Evolutionary conservation across 2,797 vertebrate species (phyloP), one percentile per base, ranked within the genome.

Genomic region (Trachurus trachurus): DNA sequence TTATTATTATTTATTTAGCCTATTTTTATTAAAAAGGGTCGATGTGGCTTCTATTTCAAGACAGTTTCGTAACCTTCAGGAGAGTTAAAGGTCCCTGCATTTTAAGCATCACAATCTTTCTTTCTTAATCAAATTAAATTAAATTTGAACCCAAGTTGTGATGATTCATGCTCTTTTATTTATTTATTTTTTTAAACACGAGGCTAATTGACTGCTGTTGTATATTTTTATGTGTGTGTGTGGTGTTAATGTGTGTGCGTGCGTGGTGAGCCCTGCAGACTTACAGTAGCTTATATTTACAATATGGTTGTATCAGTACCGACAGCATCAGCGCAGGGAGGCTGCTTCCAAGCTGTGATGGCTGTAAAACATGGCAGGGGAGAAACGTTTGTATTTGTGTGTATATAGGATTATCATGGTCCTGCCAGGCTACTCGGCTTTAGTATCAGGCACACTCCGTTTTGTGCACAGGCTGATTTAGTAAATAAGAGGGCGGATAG

Each of bases 401-500:
- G 76, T 89, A 76, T 84, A 82, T 74, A 81, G 83, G 87, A 90
- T 89, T 88, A 90, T 68, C 78, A 74, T 70, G 87, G 80, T 87
- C 90, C 89, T 89, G 87, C 73, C 93, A 84, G 92, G 92, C 94
- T 85, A 84, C 96, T 96, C 96, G 93, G 95, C 94, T 95, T 96
- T 96, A 96, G 97, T 96, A 97, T 98, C 97, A 98, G 93, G 94
- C 93, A 96, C 98, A 97, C 93, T 96, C 93, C 94, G 96, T 96
- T 96, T 96, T 95, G 93, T 95, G 95, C 95, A 93, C 94, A 92
- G 94, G 94, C 96, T 94, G 96, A 95, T 96, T 95, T 95, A 92
- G 97, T 97, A 96, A 98, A 96, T 97, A 97, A 99, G 97, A 98
- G 96, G 97, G 96, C 95, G 95, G 97, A 98, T 99, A 97, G 96